Conservation (phyloP, 2,797 vertebrate genomes). For the Prionace glauca region DNA sequence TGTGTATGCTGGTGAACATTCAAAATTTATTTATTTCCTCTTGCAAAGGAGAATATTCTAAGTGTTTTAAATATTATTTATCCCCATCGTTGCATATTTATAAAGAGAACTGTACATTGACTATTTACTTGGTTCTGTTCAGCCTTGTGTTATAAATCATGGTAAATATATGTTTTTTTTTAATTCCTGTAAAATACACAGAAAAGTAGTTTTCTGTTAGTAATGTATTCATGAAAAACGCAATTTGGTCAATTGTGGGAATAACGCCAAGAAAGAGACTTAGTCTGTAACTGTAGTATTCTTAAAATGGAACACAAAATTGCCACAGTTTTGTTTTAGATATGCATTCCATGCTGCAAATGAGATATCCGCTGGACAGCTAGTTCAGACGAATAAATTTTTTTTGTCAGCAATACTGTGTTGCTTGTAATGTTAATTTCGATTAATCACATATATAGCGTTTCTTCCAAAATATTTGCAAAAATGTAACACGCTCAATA, state of each 20-base stretch:
- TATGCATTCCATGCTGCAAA: slow-evolving; percentile 91
- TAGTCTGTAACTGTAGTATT: slow-evolving; percentile 64
- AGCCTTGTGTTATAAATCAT: slow-evolving; percentile 62
- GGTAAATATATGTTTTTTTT: slow-evolving; percentile 44
- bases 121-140: slow-evolving; percentile 62
- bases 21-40: slow-evolving; percentile 91
- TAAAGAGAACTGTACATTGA: slow-evolving; percentile 68
- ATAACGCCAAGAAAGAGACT: slow-evolving; percentile 41
- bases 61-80: slow-evolving; percentile 88
- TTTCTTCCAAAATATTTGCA: not conserved
- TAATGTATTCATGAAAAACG: slow-evolving; percentile 29
- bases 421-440: slow-evolving; percentile 16
- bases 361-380: slow-evolving; percentile 42
- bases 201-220: slow-evolving; percentile 37
- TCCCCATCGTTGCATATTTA: slow-evolving; percentile 74
- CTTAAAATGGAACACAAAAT: slow-evolving; percentile 48
- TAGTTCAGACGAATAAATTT: slow-evolving; percentile 65
- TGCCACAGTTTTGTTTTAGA: slow-evolving; percentile 66
- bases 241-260: slow-evolving; percentile 37
- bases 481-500: not conserved
- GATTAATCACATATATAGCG: not conserved
- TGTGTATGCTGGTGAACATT: slow-evolving; percentile 81
- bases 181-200: slow-evolving; percentile 35
- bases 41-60: slow-evolving; percentile 75
- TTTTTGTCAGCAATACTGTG: slow-evolving; percentile 37